Conservation (phyloP, 2,113 vertebrate species). For the Butorides virescens region DNA sequence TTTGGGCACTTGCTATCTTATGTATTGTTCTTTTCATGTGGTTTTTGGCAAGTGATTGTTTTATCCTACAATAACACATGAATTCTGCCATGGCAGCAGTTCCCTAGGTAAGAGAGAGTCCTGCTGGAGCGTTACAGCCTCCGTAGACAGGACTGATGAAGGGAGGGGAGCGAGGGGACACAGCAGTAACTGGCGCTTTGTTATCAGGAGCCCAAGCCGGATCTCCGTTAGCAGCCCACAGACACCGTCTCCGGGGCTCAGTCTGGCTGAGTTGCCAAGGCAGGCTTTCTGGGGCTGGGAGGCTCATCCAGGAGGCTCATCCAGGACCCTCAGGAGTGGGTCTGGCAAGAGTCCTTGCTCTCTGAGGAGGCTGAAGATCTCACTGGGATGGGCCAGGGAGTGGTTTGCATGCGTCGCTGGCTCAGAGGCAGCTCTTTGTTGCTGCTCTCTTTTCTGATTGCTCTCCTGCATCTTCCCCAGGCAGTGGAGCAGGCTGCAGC, state of each 20-base stretch:
- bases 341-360: not conserved
- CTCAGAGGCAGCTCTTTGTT: not conserved
- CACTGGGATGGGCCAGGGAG: accelerated
- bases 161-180: not conserved
- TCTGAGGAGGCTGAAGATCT: not conserved
- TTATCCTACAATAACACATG: not conserved
- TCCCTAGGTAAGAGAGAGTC: not conserved
- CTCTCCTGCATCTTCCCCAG: not conserved
- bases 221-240: not conserved
- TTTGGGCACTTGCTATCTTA: not conserved
- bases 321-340: not conserved
- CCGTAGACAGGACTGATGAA: not conserved
- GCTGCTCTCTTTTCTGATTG: not conserved
- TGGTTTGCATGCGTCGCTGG: accelerated
- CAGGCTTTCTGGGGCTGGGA: not conserved
- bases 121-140: not conserved
- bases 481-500: not conserved
- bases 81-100: not conserved
- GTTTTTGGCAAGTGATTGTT: not conserved
- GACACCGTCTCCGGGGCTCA: not conserved
- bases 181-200: not conserved
- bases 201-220: not conserved
- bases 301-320: not conserved
- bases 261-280: not conserved
- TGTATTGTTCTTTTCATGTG: not conserved